Conservation (phyloP, 2,797 vertebrate genomes). For the Peromyscus nudipes region DNA sequence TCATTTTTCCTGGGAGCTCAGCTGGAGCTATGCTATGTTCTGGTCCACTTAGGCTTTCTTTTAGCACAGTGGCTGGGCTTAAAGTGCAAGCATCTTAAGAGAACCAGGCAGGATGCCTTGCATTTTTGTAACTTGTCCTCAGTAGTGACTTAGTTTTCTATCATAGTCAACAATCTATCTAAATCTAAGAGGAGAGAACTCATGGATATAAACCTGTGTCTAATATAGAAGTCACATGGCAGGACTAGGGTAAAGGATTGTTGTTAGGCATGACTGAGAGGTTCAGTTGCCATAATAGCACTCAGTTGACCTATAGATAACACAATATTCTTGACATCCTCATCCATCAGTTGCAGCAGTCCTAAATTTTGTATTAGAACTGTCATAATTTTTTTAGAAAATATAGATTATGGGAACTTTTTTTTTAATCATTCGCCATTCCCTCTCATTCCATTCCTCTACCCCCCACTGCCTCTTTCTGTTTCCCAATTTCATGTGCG, state of each 20-base stretch:
- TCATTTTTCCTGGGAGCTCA: conserved; percentile 12
- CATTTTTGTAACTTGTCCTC: background rate
- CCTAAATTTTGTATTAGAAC: conserved; percentile 22
- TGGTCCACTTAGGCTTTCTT: background rate
- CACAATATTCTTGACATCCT: background rate
- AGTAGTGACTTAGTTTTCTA: background rate
- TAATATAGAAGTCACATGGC: background rate
- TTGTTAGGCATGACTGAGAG: background rate
- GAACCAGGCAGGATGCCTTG: background rate
- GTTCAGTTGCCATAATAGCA: background rate
- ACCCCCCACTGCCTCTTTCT: background rate
- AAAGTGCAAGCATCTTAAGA: background rate
- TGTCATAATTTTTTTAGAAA: background rate
- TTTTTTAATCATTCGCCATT: no score
- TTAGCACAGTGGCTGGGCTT: background rate
- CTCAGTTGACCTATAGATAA: background rate
- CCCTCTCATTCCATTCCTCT: background rate
- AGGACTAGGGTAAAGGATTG: background rate
- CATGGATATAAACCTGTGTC: background rate
- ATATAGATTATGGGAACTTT: conserved; percentile 36
- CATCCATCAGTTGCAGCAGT: background rate
- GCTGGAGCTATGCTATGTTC: background rate
- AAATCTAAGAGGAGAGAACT: background rate
- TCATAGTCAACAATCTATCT: background rate
- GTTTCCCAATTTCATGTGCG: background rate